These are phyloP conservation scores for Indri indri DNA, from an alignment of 2,113 vertebrate species.

Conservation along the genomic window DNA sequence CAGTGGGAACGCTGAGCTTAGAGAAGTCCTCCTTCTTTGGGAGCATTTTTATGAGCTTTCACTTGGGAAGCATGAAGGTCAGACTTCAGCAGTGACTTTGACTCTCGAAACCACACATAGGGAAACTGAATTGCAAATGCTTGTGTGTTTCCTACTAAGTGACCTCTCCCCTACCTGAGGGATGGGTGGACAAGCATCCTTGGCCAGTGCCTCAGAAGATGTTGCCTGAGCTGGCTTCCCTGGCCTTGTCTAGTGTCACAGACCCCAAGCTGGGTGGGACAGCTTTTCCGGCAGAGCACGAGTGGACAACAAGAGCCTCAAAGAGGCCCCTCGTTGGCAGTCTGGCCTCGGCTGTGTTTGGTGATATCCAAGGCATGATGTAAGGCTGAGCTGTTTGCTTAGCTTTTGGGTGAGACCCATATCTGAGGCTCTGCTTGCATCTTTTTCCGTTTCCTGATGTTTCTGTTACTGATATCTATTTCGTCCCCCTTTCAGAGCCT, in stretches of 20 bases:
- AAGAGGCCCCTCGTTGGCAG: background rate
- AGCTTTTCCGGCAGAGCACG: background rate
- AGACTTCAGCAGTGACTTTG: background rate
- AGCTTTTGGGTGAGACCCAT: background rate
- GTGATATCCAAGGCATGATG: background rate
- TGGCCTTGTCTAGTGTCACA: too few species aligned
- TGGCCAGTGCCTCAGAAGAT: background rate
- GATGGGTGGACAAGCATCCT: background rate
- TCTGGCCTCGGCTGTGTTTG: background rate
- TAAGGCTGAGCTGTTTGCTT: background rate
- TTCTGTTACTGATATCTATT: background rate
- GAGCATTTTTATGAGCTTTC: background rate
- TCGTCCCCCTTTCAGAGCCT: background rate
- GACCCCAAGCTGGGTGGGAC: fast-evolving
- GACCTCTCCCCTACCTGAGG: background rate
- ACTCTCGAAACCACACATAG: background rate
- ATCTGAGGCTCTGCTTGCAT: background rate
- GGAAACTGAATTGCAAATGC: background rate
- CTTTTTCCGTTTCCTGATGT: background rate
- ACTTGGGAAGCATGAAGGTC: background rate
- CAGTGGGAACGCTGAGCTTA: background rate
- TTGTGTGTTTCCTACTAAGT: background rate
- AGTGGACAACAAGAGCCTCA: background rate
- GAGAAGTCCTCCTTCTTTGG: background rate
- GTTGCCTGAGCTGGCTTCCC: background rate